Evolutionary conservation across 2,113 vertebrate species (phyloP), one percentile per base, ranked within the genome.

Genomic region (Caranx melampygus): DNA sequence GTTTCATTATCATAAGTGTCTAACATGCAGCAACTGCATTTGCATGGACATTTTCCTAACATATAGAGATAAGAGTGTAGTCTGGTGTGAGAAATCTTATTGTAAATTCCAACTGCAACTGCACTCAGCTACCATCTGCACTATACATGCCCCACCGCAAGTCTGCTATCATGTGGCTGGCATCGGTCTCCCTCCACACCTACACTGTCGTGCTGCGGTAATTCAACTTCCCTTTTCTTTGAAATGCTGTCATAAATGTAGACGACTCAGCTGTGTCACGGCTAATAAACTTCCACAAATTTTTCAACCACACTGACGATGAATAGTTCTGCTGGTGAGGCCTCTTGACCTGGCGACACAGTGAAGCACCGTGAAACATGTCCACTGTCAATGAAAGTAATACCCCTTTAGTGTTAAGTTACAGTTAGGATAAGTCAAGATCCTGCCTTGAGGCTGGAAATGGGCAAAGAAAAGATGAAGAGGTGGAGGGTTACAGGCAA

Each of bases 151-250:
- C 8, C 37, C 13, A 83, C 79, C 79, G 6, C 80, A 88, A 85
- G 81, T 84, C 62, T 31, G 42, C 52, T 51, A 6, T 66, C 20
- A 62, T 80, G 82, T 1, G 72, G 67, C 74, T 44, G 59, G 13
- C 44, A 31, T 55, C 2, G 14, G 49, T 54, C 55, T 63, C 60
- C 72, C 42, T 35, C 15, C 10, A 47, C 49, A 72, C 55, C 16
- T 72, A 42, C 52, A 72, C 67, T 77, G 16, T 26, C 72, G 20
- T 4, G 13, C 67, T 86, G 64, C 31, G 58, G 73, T 78, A 40
- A 26, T 33, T 72, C 1, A 18, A 76, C 74, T 91, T 91, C 86
- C 85, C 77, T n/a, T 88, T 90, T 86, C 84, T 79, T 33, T 55
- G 66, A 86, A 87, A 78, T 71, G 51, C 64, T 85, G 52, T 52